phyloP scores from a whole-genome alignment of 2,888 invertebrate species.

The Pachliopta kotzebuea region DNA sequence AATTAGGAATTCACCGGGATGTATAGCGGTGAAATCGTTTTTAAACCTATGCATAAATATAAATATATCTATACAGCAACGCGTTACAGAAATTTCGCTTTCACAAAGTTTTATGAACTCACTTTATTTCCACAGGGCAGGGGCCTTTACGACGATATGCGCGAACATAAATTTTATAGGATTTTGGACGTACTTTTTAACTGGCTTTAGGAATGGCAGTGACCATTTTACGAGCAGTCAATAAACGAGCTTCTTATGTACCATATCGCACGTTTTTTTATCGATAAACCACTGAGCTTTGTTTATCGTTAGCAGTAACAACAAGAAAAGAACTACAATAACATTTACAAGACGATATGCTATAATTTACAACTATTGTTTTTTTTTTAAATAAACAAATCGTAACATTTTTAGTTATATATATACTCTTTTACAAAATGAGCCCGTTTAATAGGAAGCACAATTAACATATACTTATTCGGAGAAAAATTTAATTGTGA shows the following conservation, averaged over 20 bases:
- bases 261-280: constrained; percentile 26
- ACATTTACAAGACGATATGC: too few species aligned
- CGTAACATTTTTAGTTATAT: too few species aligned
- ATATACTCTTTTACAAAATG: too few species aligned
- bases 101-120: constrained; percentile 48
- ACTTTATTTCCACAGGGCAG: constrained; percentile 39
- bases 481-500: too few species aligned
- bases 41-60: not conserved
- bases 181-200: constrained; percentile 60
- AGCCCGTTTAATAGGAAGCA: too few species aligned
- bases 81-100: constrained; percentile 33
- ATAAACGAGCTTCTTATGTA: constrained; percentile 40
- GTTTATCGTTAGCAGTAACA: not conserved
- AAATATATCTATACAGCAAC: not conserved
- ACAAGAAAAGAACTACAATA: too few species aligned
- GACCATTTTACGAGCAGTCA: constrained; percentile 51
- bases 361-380: too few species aligned
- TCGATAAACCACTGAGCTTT: constrained; percentile 20
- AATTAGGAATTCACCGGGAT: not conserved
- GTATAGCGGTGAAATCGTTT: constrained; percentile 1
- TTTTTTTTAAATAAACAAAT: too few species aligned
- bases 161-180: constrained; percentile 68
- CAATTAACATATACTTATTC: too few species aligned
- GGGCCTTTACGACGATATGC: constrained; percentile 63
- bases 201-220: constrained; percentile 48